A percentile compares a stretch with the other conserved stretches of the same genome.
phyloP scores from a whole-genome alignment of 2,888 invertebrate species.

The Agrochola litura region DNA sequence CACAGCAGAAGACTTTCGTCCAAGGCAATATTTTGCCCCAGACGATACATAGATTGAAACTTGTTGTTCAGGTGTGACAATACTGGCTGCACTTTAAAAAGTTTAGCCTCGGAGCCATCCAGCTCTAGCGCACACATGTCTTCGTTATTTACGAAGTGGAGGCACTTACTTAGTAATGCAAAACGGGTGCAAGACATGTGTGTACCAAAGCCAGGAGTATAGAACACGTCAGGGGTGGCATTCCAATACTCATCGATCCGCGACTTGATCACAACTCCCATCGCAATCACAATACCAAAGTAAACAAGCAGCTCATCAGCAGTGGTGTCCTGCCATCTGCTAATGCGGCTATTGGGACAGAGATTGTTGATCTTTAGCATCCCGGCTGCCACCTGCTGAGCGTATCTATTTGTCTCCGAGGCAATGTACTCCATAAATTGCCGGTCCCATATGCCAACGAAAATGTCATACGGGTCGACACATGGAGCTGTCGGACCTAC shows the following conservation, averaged over 20 bases:
- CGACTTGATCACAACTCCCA: constrained; percentile 5
- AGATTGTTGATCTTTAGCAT: not conserved
- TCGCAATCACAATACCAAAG: not conserved
- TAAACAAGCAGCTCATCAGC: not conserved
- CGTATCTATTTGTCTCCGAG: not conserved
- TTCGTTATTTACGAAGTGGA: too few relatives aligned
- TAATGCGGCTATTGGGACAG: too few relatives aligned
- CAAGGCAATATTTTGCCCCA: constrained; percentile 52
- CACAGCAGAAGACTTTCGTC: constrained; percentile 57
- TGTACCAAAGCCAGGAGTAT: constrained; percentile 2
- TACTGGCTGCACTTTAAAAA: too few relatives aligned
- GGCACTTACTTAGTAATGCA: too few relatives aligned
- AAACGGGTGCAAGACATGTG: not conserved
- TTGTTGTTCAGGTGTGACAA: too few relatives aligned
- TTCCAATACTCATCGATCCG: not conserved
- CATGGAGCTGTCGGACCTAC: too few relatives aligned
- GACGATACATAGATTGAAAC: not conserved
- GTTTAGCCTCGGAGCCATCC: too few relatives aligned
- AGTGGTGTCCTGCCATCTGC: not conserved
- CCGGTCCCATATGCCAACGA: too few relatives aligned
- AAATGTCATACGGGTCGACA: too few relatives aligned
- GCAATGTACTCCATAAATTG: too few relatives aligned
- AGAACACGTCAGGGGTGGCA: not conserved
- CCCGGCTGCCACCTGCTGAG: constrained; percentile 1
- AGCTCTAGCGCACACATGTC: too few relatives aligned